Evolutionary conservation across 2,113 vertebrate species (phyloP).

Genomic region (Notothenia coriiceps): DNA sequence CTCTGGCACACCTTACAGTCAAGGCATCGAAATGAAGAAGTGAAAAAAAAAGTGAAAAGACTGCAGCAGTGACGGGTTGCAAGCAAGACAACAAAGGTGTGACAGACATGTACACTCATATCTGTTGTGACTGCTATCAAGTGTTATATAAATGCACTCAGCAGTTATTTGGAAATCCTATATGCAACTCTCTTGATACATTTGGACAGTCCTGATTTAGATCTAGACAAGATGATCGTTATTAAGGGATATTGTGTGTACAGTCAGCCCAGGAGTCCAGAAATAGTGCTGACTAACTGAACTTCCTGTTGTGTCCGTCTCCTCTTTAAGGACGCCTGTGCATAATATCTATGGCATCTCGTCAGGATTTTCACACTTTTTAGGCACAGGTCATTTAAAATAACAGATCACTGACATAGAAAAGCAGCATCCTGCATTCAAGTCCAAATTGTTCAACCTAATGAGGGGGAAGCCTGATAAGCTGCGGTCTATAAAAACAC

Average conservation of each 20-base stretch:
- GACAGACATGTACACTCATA: conserved; percentile 7
- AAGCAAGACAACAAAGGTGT: background rate
- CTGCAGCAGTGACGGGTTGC: background rate
- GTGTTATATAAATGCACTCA: background rate
- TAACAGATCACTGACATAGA: background rate
- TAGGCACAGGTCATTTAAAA: background rate
- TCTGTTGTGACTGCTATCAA: background rate
- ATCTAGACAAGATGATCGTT: background rate
- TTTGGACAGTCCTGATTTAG: background rate
- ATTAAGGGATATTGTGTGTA: background rate
- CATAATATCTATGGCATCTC: background rate
- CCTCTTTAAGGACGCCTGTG: background rate
- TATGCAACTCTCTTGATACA: background rate
- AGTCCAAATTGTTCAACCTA: background rate
- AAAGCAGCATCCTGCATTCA: background rate
- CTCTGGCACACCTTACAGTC: conserved; percentile 30
- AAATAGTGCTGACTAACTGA: conserved; percentile 33
- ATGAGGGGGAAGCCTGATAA: too few relatives aligned
- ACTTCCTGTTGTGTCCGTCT: conserved; percentile 46
- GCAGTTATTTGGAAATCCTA: too few relatives aligned
- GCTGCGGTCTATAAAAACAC: too few relatives aligned
- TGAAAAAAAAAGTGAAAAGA: conserved; percentile 4
- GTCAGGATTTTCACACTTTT: background rate
- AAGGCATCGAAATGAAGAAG: conserved; percentile 1
- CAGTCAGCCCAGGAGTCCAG: conserved; percentile 6